phyloP scores from a whole-genome alignment of 2,113 vertebrate species.

The Archocentrus centrarchus region DNA sequence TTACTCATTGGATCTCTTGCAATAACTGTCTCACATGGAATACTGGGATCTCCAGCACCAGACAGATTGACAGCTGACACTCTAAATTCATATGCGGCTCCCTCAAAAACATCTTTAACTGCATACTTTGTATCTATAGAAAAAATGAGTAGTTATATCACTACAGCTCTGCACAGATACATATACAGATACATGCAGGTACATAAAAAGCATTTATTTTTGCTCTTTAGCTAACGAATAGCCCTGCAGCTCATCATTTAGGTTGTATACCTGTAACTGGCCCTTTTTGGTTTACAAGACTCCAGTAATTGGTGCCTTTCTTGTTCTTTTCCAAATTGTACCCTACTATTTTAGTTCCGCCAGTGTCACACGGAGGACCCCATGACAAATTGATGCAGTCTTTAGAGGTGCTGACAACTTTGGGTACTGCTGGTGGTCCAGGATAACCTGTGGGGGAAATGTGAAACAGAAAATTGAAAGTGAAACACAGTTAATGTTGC shows the following conservation, averaged over 20 bases:
- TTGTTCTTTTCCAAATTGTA: conserved; percentile 90
- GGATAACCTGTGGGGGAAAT: conserved; percentile 80
- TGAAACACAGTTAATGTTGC: neutral
- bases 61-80: conserved; percentile 88
- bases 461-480: neutral
- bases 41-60: conserved; percentile 86
- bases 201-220: neutral
- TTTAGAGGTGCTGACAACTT: conserved; percentile 83
- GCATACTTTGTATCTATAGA: conserved; percentile 82
- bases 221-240: neutral
- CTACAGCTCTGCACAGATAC: neutral
- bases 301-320: conserved; percentile 87
- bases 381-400: conserved; percentile 84
- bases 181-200: neutral
- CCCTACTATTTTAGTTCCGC: conserved; percentile 83
- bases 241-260: neutral
- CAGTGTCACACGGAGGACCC: conserved; percentile 81
- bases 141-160: neutral
- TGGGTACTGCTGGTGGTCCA: conserved; percentile 82
- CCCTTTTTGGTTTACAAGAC: conserved; percentile 78
- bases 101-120: conserved; percentile 83
- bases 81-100: conserved; percentile 88
- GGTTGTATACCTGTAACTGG: conserved; percentile 80
- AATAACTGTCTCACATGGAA: conserved; percentile 80
- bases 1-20: conserved; percentile 87